Base-by-base conservation (phyloP, 2,797 vertebrate species). In the Amblyopsis hoosieri region DNA sequence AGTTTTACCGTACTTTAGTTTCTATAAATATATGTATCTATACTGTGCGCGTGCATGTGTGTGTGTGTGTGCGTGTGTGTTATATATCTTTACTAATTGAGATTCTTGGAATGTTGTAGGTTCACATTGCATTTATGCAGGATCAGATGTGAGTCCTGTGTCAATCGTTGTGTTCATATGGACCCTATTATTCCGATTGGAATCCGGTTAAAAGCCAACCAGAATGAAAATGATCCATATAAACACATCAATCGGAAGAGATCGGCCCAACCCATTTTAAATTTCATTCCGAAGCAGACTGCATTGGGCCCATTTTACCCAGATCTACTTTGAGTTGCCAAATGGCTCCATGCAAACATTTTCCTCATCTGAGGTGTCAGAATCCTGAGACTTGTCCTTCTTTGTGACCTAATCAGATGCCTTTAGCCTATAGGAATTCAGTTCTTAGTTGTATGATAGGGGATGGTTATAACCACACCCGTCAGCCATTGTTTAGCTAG, bases 71-170 rank as follows among this genome's bases (percentile, higher is more conserved):
- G 56, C 12, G n/a, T 57, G 58, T 42, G 29, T 50, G 46, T 29
- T 54, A 2, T 54, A 51, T 51, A 51, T 17, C 17, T 19, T 19
- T 4, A 8, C 17, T 14, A 51, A 51, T 51, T 14, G n/a, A 51
- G 48, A 42, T 73, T 76, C 58, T 60, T 65, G 71, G 66, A 75
- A 75, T 62, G 51, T 54, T 71, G 37, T 49, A 50, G 12, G 66
- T 53, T 54, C 57, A 54, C 55, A 59, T 58, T 48, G 19, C 15
- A n/a, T 54, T n/a, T 48, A 3, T 45, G 65, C 62, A 11, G 19
- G 42, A 55, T 68, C 67, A 54, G 50, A 75, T 75, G 13, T 80
- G 64, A 66, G 63, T 82, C 66, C 48, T 63, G 54, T n/a, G 4
- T 64, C 74, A 76, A 54, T 71, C 76, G 66, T 69, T 82, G 73